phyloP scores from a whole-genome alignment of 2,888 invertebrate genomes.

The Clistopyga incitator region DNA sequence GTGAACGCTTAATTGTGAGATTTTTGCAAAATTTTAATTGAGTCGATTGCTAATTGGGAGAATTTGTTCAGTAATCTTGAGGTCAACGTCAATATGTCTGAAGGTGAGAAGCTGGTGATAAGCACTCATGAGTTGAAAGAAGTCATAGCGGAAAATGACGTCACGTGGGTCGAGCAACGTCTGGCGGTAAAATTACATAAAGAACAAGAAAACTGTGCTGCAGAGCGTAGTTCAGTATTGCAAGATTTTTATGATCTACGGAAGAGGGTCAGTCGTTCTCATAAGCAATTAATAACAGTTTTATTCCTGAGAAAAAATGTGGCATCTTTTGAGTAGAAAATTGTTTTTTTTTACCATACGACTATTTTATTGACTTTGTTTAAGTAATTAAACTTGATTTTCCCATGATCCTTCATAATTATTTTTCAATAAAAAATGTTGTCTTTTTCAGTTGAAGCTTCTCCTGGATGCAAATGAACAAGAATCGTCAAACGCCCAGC shows the following conservation, averaged over 20 bases:
- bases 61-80: slow-evolving; percentile 54
- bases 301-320: background rate
- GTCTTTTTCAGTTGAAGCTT: slow-evolving; percentile 72
- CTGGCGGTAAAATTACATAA: slow-evolving; percentile 62
- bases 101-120: background rate
- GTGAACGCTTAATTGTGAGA: background rate
- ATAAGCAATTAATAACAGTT: background rate
- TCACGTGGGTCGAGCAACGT: slow-evolving; percentile 74
- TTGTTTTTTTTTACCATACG: too few species aligned
- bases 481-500: slow-evolving; percentile 85
- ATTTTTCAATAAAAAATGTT: background rate
- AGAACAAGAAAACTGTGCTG: slow-evolving; percentile 73
- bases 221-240: slow-evolving; percentile 79
- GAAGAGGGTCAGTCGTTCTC: slow-evolving; percentile 69
- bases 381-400: too few species aligned
- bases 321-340: too few species aligned
- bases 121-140: background rate
- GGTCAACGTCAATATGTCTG: background rate
- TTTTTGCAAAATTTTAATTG: background rate
- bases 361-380: too few species aligned
- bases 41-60: background rate
- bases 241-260: slow-evolving; percentile 81
- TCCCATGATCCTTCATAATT: too few species aligned
- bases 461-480: slow-evolving; percentile 86
- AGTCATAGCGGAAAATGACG: slow-evolving; percentile 27